These are phyloP conservation scores for Rana temporaria DNA, from an alignment of 2,113 vertebrate genomes.

Conservation along the genomic window DNA sequence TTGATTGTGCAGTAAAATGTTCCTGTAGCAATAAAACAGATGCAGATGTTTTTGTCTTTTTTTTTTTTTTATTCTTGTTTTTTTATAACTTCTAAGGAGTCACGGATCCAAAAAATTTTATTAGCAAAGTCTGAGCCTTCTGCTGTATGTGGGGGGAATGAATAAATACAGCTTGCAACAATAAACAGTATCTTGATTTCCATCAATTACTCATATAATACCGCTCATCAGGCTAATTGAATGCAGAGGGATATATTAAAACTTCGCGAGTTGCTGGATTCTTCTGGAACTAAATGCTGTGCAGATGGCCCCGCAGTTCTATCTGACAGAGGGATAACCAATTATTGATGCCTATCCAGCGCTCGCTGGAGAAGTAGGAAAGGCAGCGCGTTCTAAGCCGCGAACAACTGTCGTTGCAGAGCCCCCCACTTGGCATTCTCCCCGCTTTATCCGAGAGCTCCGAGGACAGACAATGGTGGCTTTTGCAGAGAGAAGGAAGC, in stretches of 20 bases:
- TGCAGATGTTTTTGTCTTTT: slow-evolving; percentile 21
- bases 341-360: slow-evolving; percentile 67
- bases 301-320: slow-evolving; percentile 71
- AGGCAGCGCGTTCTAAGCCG: slow-evolving; percentile 67
- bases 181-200: slow-evolving; percentile 55
- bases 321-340: slow-evolving; percentile 65
- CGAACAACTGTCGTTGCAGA: slow-evolving; percentile 71
- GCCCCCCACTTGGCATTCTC: slow-evolving; percentile 70
- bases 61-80: neutral
- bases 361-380: slow-evolving; percentile 67
- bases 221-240: slow-evolving; percentile 61
- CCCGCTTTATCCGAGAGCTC: slow-evolving; percentile 64
- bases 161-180: slow-evolving; percentile 60
- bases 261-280: slow-evolving; percentile 66
- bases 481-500: slow-evolving; percentile 73
- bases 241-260: slow-evolving; percentile 60
- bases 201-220: slow-evolving; percentile 57
- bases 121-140: slow-evolving; percentile 37
- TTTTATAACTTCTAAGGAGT: neutral
- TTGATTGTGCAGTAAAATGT: neutral
- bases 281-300: slow-evolving; percentile 66
- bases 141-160: slow-evolving; percentile 42
- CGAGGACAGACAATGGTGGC: slow-evolving; percentile 73
- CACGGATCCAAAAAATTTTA: slow-evolving; percentile 13
- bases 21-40: neutral